Percentiles rank a stretch among this genome's conserved stretches.
Conservation (phyloP, 2,113 vertebrate genomes). For the Aptenodytes forsteri region DNA sequence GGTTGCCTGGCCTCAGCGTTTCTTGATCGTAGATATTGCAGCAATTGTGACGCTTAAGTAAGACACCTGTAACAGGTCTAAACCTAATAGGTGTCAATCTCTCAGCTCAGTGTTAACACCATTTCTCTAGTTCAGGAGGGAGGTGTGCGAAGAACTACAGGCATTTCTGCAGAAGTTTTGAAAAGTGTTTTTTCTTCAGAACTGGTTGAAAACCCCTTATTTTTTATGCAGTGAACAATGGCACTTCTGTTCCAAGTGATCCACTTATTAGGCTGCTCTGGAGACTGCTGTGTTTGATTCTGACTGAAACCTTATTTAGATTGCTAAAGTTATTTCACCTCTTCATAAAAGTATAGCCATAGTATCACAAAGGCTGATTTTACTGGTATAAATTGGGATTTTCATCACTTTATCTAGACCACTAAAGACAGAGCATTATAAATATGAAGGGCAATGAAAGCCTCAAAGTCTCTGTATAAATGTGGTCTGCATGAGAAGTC, state of each 20-base stretch:
- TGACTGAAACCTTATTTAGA: not conserved
- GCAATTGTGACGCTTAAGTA: not conserved
- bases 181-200: not conserved
- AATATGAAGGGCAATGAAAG: not conserved
- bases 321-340: not conserved
- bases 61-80: not conserved
- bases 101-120: not conserved
- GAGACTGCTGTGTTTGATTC: not conserved
- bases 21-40: accelerated
- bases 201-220: not conserved
- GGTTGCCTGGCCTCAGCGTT: not conserved
- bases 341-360: not conserved
- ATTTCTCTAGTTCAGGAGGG: not conserved
- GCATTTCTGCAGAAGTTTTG: not conserved
- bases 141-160: not conserved
- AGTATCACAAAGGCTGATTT: not conserved
- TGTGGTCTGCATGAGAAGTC: not conserved
- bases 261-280: not conserved
- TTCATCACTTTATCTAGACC: not conserved
- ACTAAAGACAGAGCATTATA: not conserved
- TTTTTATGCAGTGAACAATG: not conserved
- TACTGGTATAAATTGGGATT: not conserved
- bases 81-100: not conserved
- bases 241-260: not conserved
- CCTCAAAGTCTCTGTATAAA: not conserved